phyloP scores from a whole-genome alignment of 2,797 vertebrate species.

The Cryptoblepharus egeriae region DNA sequence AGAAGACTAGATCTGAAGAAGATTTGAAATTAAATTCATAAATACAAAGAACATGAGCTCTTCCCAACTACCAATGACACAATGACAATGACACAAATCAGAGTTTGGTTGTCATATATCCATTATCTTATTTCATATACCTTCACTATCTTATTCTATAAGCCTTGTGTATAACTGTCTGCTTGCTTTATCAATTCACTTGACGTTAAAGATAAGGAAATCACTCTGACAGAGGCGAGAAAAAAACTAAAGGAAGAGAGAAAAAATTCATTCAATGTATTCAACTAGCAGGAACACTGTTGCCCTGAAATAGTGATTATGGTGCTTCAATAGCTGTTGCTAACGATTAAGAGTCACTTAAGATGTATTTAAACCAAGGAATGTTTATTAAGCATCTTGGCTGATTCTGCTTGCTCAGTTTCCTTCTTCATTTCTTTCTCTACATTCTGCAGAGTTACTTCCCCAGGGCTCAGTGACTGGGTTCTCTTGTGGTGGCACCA shows the following conservation, averaged over 20 bases:
- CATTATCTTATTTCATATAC: neutral
- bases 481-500: no score
- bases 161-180: neutral
- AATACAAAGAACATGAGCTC: neutral
- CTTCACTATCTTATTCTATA: neutral
- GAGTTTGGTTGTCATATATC: neutral
- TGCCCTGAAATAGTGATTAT: neutral
- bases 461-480: no score
- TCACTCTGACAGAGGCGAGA: neutral
- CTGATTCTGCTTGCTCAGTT: neutral
- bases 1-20: neutral
- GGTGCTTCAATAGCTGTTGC: neutral
- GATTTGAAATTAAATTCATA: neutral
- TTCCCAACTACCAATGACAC: neutral
- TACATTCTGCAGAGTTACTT: no score
- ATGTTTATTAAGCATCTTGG: neutral
- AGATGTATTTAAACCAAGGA: neutral
- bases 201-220: conserved; percentile 22
- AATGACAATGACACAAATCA: neutral
- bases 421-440: neutral
- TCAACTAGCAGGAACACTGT: neutral
- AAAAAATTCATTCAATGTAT: neutral
- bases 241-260: neutral
- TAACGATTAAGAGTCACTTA: neutral
- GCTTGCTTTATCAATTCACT: conserved; percentile 1